phyloP scores from a whole-genome alignment of 2,113 vertebrate species.

The Austrofundulus limnaeus region DNA sequence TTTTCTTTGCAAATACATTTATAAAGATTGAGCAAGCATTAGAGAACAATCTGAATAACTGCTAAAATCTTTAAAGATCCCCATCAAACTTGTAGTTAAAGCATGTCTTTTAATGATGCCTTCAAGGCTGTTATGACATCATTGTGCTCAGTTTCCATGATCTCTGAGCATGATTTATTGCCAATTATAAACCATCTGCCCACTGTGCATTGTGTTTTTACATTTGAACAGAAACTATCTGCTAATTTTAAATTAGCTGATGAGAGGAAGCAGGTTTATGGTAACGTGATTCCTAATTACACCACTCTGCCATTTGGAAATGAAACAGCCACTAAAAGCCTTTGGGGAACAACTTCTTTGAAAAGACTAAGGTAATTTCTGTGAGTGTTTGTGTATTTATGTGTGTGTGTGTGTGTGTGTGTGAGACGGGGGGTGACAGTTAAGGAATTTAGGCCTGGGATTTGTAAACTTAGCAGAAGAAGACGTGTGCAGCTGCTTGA shows the following conservation, averaged over 20 bases:
- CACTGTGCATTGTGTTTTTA: constrained; percentile 15
- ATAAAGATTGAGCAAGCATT: constrained; percentile 67
- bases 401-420: constrained; percentile 19
- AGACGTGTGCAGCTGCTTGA: constrained; percentile 45
- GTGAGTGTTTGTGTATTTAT: constrained; percentile 14
- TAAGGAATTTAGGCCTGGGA: constrained; percentile 53
- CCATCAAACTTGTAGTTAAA: constrained; percentile 29
- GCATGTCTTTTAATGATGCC: constrained; percentile 43
- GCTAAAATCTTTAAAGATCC: constrained; percentile 44
- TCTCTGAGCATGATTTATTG: constrained; percentile 19
- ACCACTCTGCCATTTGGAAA: constrained; percentile 32
- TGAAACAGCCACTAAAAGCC: constrained; percentile 33
- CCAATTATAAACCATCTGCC: constrained; percentile 31
- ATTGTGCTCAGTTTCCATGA: constrained; percentile 24
- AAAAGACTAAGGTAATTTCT: constrained; percentile 26
- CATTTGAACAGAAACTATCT: constrained; percentile 6
- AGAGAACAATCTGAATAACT: constrained; percentile 36
- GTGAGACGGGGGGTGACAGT: constrained; percentile 15
- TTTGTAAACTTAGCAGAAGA: constrained; percentile 55
- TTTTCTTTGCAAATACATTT: constrained; percentile 62
- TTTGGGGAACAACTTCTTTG: constrained; percentile 32
- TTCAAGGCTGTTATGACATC: constrained; percentile 47
- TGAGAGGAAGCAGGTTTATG: constrained; percentile 35
- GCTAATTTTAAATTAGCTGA: constrained; percentile 18
- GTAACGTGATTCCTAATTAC: constrained; percentile 38